A percentile compares a stretch with the other conserved stretches of the same genome.
Conservation (phyloP, 2,113 vertebrate species). For the Lepus timidus region DNA sequence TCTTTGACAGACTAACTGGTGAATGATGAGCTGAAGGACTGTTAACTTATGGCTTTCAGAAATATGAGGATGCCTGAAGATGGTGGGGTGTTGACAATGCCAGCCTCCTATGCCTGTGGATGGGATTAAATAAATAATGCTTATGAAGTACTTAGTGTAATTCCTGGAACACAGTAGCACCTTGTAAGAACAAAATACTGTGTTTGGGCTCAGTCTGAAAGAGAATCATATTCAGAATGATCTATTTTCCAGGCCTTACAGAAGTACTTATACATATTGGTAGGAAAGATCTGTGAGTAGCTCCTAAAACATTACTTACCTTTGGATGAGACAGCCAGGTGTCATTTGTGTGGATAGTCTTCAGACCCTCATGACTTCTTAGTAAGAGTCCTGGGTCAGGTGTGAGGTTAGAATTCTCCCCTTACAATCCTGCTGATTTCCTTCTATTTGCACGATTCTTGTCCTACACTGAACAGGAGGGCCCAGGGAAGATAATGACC, state of each 20-base stretch:
- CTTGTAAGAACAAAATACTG: neutral
- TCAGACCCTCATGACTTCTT: neutral
- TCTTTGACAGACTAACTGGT: neutral
- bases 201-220: neutral
- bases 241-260: neutral
- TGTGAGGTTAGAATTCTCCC: slow-evolving; percentile 68
- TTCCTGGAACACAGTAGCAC: neutral
- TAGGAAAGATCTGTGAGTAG: neutral
- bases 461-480: slow-evolving; percentile 82
- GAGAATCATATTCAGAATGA: neutral
- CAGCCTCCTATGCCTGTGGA: neutral
- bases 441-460: slow-evolving; percentile 68
- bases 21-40: neutral
- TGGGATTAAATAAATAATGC: neutral
- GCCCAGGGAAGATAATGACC: slow-evolving; percentile 85
- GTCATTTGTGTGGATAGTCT: neutral
- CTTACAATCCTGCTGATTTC: slow-evolving; percentile 57
- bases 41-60: neutral
- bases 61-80: neutral
- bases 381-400: slow-evolving; percentile 41
- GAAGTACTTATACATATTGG: neutral
- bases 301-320: slow-evolving; percentile 15
- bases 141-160: accelerated
- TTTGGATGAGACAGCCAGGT: neutral
- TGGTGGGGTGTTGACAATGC: neutral